Evolutionary conservation across 2,888 invertebrate genomes (phyloP).

Genomic region (Nomada goodeniana): DNA sequence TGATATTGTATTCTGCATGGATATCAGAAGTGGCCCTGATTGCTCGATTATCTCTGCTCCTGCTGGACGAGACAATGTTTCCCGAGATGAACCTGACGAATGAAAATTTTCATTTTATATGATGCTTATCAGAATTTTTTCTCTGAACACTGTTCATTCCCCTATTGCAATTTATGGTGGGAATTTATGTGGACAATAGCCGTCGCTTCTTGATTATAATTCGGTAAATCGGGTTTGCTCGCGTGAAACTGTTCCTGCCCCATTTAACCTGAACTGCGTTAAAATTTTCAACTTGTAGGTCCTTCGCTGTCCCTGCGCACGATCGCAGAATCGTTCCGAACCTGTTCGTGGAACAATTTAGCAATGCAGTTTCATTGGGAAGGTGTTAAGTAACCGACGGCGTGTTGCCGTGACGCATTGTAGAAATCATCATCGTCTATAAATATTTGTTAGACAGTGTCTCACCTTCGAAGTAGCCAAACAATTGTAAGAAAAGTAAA

Average conservation of each 20-base stretch:
- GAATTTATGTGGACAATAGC: slow-evolving; percentile 28
- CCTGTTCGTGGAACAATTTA: neutral
- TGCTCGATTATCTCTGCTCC: neutral
- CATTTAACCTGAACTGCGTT: slow-evolving; percentile 1
- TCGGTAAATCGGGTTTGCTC: neutral
- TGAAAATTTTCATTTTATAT: too few species aligned
- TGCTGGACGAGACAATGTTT: neutral
- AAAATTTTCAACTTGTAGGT: neutral
- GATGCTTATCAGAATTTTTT: slow-evolving; percentile 7
- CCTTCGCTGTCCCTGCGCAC: neutral
- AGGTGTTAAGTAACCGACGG: neutral
- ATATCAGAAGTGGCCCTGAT: too few species aligned
- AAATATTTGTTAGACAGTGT: slow-evolving; percentile 35
- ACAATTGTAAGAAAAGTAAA: slow-evolving; percentile 3
- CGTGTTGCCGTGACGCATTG: neutral
- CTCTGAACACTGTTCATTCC: neutral
- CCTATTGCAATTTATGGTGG: slow-evolving; percentile 24
- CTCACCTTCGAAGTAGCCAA: slow-evolving; percentile 6
- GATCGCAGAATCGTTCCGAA: neutral
- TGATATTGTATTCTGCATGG: neutral
- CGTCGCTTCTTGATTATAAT: neutral
- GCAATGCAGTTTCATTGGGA: neutral
- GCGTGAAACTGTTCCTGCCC: neutral
- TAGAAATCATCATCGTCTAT: slow-evolving; percentile 37
- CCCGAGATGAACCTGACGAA: neutral